These are phyloP conservation scores for Sebastes aleutianus DNA, from an alignment of 2,797 vertebrate species.

Conservation along the genomic window DNA sequence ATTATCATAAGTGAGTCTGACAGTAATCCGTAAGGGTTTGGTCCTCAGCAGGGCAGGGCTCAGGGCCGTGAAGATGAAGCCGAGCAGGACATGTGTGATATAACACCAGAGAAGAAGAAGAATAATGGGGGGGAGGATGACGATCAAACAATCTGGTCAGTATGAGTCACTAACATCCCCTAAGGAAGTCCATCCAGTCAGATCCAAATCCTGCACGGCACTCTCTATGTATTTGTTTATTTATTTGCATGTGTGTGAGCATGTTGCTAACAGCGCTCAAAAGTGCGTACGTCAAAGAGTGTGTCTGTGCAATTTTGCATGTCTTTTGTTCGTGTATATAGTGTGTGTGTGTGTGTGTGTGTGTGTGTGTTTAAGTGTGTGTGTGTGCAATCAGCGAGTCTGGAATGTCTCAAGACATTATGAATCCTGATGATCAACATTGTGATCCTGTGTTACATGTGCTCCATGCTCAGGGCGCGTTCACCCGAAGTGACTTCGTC, in stretches of 20 bases:
- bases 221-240: neutral
- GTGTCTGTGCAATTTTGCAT: slow-evolving; percentile 28
- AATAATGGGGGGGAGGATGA: neutral
- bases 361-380: slow-evolving; percentile 23
- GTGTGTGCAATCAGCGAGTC: slow-evolving; percentile 36
- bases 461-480: slow-evolving; percentile 19
- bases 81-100: slow-evolving; percentile 22
- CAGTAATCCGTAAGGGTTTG: slow-evolving; percentile 43
- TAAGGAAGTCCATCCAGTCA: neutral
- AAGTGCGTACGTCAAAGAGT: slow-evolving; percentile 15
- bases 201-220: neutral
- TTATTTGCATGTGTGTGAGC: slow-evolving; percentile 31
- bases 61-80: slow-evolving; percentile 25
- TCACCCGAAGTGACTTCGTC: slow-evolving; percentile 9
- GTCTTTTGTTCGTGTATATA: slow-evolving; percentile 57
- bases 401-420: slow-evolving; percentile 68
- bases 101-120: slow-evolving; percentile 28
- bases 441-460: slow-evolving; percentile 62
- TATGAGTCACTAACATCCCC: neutral
- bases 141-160: slow-evolving; percentile 18
- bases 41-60: slow-evolving; percentile 37
- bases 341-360: neutral
- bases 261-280: slow-evolving; percentile 5
- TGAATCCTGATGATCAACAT: slow-evolving; percentile 69
- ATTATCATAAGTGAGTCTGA: slow-evolving; percentile 33